These are phyloP conservation scores for Rotaria magnacalcarata DNA, from an alignment of 2,888 invertebrate species.

Conservation along the genomic window DNA sequence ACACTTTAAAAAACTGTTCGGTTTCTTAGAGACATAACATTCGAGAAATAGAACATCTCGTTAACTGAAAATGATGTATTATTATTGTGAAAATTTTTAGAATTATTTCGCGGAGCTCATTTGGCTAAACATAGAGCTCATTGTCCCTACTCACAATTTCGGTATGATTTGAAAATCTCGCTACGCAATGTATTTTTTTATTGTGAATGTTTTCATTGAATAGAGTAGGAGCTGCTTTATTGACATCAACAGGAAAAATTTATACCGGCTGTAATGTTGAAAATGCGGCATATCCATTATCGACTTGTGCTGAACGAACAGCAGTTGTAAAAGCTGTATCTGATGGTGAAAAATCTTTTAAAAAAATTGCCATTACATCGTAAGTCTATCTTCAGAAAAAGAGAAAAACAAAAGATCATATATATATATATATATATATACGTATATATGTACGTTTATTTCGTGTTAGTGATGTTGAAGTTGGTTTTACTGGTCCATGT, in stretches of 20 bases:
- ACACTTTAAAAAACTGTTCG: background rate
- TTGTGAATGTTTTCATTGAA: background rate
- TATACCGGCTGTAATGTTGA: constrained; percentile 79
- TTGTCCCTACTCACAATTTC: constrained; percentile 56
- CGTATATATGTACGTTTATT: background rate
- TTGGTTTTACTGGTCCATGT: constrained; percentile 60
- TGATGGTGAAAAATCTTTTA: constrained; percentile 71
- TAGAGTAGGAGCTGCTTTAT: constrained; percentile 53
- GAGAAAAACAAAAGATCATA: too few relatives aligned
- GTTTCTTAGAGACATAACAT: background rate
- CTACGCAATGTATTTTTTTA: too few relatives aligned
- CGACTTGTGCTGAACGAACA: constrained; percentile 81
- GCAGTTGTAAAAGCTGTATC: constrained; percentile 79
- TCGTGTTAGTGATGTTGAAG: constrained; percentile 20
- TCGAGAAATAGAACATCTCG: background rate
- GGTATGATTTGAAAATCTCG: background rate
- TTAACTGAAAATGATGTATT: background rate
- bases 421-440: too few relatives aligned
- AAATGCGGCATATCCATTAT: constrained; percentile 73
- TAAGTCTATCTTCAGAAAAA: background rate
- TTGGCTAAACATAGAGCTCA: constrained; percentile 52
- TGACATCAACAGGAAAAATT: constrained; percentile 48
- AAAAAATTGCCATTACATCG: constrained; percentile 63
- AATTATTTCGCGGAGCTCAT: constrained; percentile 50
- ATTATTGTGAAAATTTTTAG: background rate